Percentiles rank a stretch among this genome's conserved stretches.
phyloP scores from a whole-genome alignment of 2,113 vertebrate genomes.

The Callipepla squamata region DNA sequence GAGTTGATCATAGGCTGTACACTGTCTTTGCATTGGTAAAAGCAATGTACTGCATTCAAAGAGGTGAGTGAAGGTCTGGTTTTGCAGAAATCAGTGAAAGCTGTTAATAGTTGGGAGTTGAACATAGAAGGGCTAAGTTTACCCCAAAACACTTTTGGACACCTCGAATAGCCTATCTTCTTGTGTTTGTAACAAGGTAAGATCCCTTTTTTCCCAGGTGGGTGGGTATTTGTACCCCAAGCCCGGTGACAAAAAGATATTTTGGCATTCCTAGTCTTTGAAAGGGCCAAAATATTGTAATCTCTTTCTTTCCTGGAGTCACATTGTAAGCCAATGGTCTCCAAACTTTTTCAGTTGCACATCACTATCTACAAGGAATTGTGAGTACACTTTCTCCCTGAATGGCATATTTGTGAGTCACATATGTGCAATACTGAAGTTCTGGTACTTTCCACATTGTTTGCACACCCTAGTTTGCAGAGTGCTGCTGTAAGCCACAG shows the following conservation, averaged over 20 bases:
- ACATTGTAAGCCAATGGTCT: neutral
- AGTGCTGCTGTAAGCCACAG: fast-evolving
- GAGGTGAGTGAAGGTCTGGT: neutral
- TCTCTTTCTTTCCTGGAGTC: neutral
- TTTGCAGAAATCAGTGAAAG: neutral
- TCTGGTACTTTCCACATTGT: neutral
- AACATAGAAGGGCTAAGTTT: neutral
- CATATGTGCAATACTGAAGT: neutral
- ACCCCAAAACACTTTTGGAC: neutral
- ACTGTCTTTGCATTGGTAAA: neutral
- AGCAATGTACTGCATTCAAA: neutral
- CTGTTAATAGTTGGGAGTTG: neutral
- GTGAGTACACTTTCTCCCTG: neutral
- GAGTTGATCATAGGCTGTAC: neutral
- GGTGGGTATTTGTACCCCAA: neutral
- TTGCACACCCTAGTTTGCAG: neutral
- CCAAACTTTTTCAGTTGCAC: neutral
- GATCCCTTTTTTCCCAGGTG: neutral
- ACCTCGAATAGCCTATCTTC: neutral
- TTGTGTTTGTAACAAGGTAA: neutral
- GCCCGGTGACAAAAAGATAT: neutral
- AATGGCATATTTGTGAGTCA: neutral
- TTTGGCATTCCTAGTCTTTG: neutral
- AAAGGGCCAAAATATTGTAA: neutral
- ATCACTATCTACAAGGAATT: neutral